A percentile compares a stretch with the other conserved stretches of the same genome.
Conservation (phyloP, 2,888 invertebrate genomes). For the Gari tellinella region DNA sequence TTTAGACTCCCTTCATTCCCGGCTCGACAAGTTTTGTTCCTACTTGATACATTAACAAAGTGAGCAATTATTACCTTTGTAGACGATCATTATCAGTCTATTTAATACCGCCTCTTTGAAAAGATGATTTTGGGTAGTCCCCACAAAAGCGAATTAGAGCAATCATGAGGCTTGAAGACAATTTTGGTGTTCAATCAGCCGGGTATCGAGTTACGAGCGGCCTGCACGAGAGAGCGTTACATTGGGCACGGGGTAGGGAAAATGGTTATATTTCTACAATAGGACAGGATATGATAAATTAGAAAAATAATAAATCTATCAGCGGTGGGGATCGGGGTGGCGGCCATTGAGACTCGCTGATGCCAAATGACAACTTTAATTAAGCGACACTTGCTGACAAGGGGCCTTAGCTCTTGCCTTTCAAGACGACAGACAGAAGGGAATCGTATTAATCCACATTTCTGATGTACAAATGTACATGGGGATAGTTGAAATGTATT, state of each 20-base stretch:
- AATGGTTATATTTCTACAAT: conserved; percentile 10
- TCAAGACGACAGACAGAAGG: too few relatives aligned
- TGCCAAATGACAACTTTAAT: conserved; percentile 1
- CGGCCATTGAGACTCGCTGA: conserved; percentile 8
- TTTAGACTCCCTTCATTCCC: too few relatives aligned
- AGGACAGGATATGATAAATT: conserved; percentile 17
- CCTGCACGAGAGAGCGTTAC: background rate
- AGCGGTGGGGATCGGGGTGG: background rate
- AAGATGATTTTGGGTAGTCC: too few relatives aligned
- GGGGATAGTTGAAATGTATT: too few relatives aligned
- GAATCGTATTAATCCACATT: too few relatives aligned
- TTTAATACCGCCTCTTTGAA: background rate
- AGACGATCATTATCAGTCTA: conserved; percentile 8
- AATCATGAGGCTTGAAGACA: conserved; percentile 5
- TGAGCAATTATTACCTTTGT: background rate
- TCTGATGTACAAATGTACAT: too few relatives aligned
- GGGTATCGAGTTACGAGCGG: background rate
- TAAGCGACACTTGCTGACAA: background rate
- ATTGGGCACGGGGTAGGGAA: conserved; percentile 1
- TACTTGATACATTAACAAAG: conserved; percentile 7
- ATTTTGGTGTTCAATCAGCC: conserved; percentile 10
- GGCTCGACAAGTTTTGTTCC: too few relatives aligned
- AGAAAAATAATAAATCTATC: conserved; percentile 13
- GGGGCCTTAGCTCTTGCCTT: background rate
- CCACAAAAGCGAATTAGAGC: too few relatives aligned